Percentiles rank a stretch among this genome's conserved stretches.
Conservation (phyloP, 2,888 invertebrate genomes). For the Cacoxenus indagator region DNA sequence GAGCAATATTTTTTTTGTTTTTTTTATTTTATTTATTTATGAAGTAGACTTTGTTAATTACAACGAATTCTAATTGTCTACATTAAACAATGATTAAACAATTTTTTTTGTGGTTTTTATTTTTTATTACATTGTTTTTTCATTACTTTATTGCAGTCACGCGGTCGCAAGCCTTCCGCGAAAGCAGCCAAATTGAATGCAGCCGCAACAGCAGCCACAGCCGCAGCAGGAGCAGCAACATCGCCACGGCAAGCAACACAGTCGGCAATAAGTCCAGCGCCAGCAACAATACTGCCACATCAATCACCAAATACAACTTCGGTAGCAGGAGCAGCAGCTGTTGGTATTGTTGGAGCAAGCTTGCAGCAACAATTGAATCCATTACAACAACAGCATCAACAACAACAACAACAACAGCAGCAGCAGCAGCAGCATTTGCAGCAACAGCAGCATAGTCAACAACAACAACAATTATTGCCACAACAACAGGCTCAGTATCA, state of each 20-base stretch:
- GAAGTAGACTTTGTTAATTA: too few relatives aligned
- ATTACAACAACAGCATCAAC: slow-evolving; percentile 46
- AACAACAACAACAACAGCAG: slow-evolving; percentile 50
- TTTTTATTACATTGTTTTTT: slow-evolving; percentile 19
- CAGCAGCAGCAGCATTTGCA: slow-evolving; percentile 49
- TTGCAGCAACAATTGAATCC: slow-evolving; percentile 44
- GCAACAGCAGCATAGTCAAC: slow-evolving; percentile 48
- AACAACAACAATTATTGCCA: slow-evolving; percentile 47
- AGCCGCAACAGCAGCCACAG: slow-evolving; percentile 48
- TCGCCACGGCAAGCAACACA: slow-evolving; percentile 58
- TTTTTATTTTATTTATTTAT: too few relatives aligned
- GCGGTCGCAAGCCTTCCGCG: slow-evolving; percentile 67
- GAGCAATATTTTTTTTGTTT: too few relatives aligned
- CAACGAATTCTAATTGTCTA: not conserved
- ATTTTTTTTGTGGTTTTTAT: slow-evolving; percentile 11
- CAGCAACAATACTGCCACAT: slow-evolving; percentile 65
- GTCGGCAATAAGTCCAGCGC: slow-evolving; percentile 62
- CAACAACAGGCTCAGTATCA: slow-evolving; percentile 53
- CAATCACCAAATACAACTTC: slow-evolving; percentile 68
- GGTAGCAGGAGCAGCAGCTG: slow-evolving; percentile 40
- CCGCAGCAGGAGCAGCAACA: slow-evolving; percentile 51
- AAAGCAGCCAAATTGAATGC: slow-evolving; percentile 69
- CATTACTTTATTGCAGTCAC: slow-evolving; percentile 52
- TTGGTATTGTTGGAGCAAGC: slow-evolving; percentile 18
- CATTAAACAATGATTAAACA: slow-evolving; percentile 18